These are phyloP conservation scores for Chaetodon trifasciatus DNA, from an alignment of 2,797 vertebrate genomes.

Conservation along the genomic window DNA sequence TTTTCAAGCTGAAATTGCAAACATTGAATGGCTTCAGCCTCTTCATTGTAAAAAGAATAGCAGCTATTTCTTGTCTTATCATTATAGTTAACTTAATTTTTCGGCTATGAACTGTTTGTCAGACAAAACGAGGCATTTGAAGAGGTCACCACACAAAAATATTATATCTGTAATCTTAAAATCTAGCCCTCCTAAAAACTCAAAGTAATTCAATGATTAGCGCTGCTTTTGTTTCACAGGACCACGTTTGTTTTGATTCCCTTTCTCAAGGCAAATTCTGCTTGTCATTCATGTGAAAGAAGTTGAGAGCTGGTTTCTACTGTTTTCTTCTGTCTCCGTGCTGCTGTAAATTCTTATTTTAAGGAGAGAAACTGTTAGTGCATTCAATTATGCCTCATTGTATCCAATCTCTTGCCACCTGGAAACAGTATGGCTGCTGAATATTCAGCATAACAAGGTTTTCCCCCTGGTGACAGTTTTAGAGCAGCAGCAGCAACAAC, in stretches of 20 bases:
- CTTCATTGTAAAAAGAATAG: neutral
- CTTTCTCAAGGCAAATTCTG: neutral
- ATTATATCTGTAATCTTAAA: neutral
- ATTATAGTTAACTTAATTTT: neutral
- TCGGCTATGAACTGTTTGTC: neutral
- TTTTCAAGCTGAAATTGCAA: neutral
- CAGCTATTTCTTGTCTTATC: neutral
- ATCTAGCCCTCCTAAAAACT: neutral
- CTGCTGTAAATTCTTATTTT: slow-evolving; percentile 19
- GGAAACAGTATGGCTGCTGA: slow-evolving; percentile 50
- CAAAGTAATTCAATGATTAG: neutral
- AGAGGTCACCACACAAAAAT: neutral
- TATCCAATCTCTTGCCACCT: slow-evolving; percentile 57
- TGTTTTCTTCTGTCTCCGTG: neutral
- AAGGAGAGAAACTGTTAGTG: slow-evolving; percentile 17
- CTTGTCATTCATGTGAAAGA: neutral
- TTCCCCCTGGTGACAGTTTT: slow-evolving; percentile 60
- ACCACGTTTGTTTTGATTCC: neutral
- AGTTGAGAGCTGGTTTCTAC: neutral
- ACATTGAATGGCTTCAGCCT: neutral
- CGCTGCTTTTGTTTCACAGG: neutral
- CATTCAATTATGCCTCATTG: slow-evolving; percentile 50
- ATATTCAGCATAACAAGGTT: slow-evolving; percentile 67
- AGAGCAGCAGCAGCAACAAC: slow-evolving; percentile 48
- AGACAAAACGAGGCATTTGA: neutral